Conservation (phyloP, 2,113 vertebrate species). For the Abramis brama region DNA sequence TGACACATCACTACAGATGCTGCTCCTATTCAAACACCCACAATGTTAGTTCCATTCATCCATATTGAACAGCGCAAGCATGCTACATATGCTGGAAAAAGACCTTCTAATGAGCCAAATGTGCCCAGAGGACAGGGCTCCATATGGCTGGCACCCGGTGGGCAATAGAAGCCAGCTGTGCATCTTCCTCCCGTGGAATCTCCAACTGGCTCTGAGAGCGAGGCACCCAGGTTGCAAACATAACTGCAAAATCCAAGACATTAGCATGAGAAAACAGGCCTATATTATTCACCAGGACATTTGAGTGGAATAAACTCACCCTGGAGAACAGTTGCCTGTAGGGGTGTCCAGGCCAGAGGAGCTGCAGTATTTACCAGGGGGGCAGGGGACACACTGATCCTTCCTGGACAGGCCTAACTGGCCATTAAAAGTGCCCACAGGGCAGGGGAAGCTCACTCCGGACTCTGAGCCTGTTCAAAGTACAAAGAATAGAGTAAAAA, state of each 20-base stretch:
- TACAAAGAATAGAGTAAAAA: neutral
- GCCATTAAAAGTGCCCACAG: conserved; percentile 74
- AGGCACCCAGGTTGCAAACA: conserved; percentile 73
- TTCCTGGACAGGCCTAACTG: conserved; percentile 71
- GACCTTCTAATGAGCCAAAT: conserved; percentile 76
- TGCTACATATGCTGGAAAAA: neutral
- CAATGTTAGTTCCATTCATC: neutral
- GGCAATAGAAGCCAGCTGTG: conserved; percentile 81
- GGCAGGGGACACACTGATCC: conserved; percentile 80
- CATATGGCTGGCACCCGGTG: conserved; percentile 75
- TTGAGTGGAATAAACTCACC: conserved; percentile 68
- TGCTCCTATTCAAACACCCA: conserved; percentile 64
- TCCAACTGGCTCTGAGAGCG: conserved; percentile 70
- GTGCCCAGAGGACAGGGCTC: conserved; percentile 80
- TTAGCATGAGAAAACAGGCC: neutral
- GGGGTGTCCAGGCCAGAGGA: conserved; percentile 74
- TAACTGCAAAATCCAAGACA: conserved; percentile 63
- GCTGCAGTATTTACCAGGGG: conserved; percentile 84
- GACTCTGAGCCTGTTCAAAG: conserved; percentile 69
- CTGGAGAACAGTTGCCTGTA: conserved; percentile 74
- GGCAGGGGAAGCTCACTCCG: conserved; percentile 76
- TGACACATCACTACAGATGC: conserved; percentile 69
- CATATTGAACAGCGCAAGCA: neutral
- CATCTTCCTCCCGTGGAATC: conserved; percentile 76
- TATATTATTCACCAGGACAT: neutral